phyloP scores from a whole-genome alignment of 2,888 invertebrate species.

The Fissipunctia ypsillon region DNA sequence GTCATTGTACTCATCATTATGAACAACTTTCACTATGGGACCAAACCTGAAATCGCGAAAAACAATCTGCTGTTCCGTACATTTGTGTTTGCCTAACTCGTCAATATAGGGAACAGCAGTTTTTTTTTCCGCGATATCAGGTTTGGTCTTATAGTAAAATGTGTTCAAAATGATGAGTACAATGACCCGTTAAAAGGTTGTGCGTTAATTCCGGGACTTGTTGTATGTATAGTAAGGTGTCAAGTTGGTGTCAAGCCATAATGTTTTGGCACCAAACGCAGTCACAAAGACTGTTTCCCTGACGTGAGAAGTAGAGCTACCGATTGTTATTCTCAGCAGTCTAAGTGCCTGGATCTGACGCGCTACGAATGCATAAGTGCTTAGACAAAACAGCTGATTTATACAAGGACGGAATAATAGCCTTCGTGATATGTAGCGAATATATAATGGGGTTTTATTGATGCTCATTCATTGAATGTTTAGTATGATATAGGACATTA shows the following conservation, averaged over 20 bases:
- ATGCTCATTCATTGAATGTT: conserved; percentile 18
- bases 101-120: too few relatives aligned
- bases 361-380: conserved; percentile 50
- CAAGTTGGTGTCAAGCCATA: too few relatives aligned
- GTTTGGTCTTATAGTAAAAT: too few relatives aligned
- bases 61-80: too few relatives aligned
- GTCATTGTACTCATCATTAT: too few relatives aligned
- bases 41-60: too few relatives aligned
- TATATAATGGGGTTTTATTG: conserved; percentile 28
- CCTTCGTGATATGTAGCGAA: conserved; percentile 40
- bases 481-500: neutral
- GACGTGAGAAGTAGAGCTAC: conserved; percentile 29
- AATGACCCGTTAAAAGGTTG: too few relatives aligned
- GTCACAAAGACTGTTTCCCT: neutral
- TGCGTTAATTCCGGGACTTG: too few relatives aligned
- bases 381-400: conserved; percentile 59
- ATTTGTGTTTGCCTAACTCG: too few relatives aligned
- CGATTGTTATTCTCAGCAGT: conserved; percentile 47
- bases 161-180: too few relatives aligned
- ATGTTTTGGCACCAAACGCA: conserved; percentile 22
- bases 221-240: neutral
- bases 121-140: too few relatives aligned
- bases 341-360: conserved; percentile 50
- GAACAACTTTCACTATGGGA: too few relatives aligned
- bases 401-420: conserved; percentile 40